phyloP scores from a whole-genome alignment of 1,140 invertebrate species.

The Lepidurus apus region DNA sequence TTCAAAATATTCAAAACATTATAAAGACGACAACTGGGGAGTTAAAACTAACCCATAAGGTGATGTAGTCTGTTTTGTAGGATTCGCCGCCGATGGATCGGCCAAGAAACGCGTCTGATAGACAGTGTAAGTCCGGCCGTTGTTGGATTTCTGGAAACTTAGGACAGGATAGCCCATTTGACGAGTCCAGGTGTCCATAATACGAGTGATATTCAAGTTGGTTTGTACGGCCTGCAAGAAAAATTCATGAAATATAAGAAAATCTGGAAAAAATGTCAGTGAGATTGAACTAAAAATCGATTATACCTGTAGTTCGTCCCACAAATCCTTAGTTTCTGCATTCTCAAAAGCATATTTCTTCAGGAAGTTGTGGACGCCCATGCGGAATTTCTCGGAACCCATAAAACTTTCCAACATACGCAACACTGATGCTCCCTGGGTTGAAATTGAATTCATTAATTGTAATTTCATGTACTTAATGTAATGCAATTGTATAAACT shows the following conservation, averaged over 20 bases:
- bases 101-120: conserved; percentile 59
- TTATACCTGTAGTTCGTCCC: conserved; percentile 55
- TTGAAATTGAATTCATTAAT: conserved; percentile 28
- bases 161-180: conserved; percentile 89
- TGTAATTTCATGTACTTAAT: no score
- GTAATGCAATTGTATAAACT: conserved; percentile 33
- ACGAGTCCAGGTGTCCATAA: conserved; percentile 88
- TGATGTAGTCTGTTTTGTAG: conserved; percentile 32
- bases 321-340: conserved; percentile 73
- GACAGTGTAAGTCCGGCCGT: conserved; percentile 52
- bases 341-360: conserved; percentile 63
- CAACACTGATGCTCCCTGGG: conserved; percentile 75
- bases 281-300: conserved; percentile 22
- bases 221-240: conserved; percentile 33
- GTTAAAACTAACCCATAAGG: conserved; percentile 13
- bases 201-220: conserved; percentile 50
- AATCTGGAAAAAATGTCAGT: conserved; percentile 35
- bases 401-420: conserved; percentile 85
- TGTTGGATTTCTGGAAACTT: conserved; percentile 40
- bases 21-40: not conserved
- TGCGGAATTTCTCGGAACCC: conserved; percentile 64
- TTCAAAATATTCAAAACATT: no score
- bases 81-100: conserved; percentile 35
- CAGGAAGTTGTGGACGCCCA: conserved; percentile 67
- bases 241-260: not conserved